phyloP scores from a whole-genome alignment of 2,797 vertebrate genomes.

The Notoglanidium macrostoma region DNA sequence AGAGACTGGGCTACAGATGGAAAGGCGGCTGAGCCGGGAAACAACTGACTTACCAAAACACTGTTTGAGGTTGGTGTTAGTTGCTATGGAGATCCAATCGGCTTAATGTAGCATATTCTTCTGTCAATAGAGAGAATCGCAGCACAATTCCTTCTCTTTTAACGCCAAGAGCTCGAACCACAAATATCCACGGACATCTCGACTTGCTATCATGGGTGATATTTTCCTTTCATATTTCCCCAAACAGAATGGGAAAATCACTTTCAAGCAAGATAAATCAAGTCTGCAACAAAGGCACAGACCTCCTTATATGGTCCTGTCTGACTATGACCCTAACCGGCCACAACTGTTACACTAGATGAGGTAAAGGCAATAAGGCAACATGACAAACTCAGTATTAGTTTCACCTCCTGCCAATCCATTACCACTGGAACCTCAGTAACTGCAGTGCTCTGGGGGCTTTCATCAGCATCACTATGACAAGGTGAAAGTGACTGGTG shows the following conservation, averaged over 20 bases:
- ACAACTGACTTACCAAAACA: slow-evolving; percentile 47
- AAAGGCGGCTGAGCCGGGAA: slow-evolving; percentile 36
- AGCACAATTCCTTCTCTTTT: neutral
- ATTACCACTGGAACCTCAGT: slow-evolving; percentile 33
- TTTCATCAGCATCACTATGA: slow-evolving; percentile 49
- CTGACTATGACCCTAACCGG: slow-evolving; percentile 39
- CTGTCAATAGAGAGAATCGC: neutral
- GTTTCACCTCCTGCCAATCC: slow-evolving; percentile 44
- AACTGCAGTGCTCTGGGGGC: slow-evolving; percentile 27
- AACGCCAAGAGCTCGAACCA: slow-evolving; percentile 21
- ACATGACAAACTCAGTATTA: slow-evolving; percentile 27
- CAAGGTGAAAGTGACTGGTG: slow-evolving; percentile 42
- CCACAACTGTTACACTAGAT: slow-evolving; percentile 47
- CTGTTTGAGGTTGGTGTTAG: slow-evolving; percentile 37
- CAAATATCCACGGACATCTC: slow-evolving; percentile 19
- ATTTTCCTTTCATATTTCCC: slow-evolving; percentile 36
- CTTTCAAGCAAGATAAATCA: slow-evolving; percentile 36
- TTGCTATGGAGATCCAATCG: slow-evolving; percentile 34
- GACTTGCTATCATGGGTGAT: slow-evolving; percentile 13
- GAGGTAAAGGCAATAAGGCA: slow-evolving; percentile 50
- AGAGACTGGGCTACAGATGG: slow-evolving; percentile 40
- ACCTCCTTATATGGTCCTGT: slow-evolving; percentile 17
- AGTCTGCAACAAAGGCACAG: slow-evolving; percentile 16
- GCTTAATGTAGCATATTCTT: slow-evolving; percentile 24
- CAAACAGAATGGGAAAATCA: slow-evolving; percentile 29